Base-by-base conservation (phyloP, 2,797 vertebrate genomes). In the Diplodus sargus region DNA sequence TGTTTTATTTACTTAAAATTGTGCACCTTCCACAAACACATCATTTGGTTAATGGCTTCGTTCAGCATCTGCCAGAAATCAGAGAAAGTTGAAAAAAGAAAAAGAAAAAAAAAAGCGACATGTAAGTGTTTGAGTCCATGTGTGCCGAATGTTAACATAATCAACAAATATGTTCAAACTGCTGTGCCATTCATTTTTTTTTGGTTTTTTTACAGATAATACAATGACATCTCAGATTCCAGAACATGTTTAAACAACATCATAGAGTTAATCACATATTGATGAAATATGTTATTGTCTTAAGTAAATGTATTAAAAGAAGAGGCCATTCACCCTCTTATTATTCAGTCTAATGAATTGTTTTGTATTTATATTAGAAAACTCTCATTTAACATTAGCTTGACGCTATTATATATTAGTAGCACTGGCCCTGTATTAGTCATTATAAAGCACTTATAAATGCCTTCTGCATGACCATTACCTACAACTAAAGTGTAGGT, bases 31-130 rank as follows among this genome's bases (percentile, higher is more conserved):
- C 48, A 42, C n/a, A n/a, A 47, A 82, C 89, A 78, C 81, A 70
- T 62, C 76, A 91, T 90, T 81, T 90, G 86, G 90, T 91, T 90
- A 87, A 85, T 79, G 57, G 84, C 57, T 87, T 85, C 66, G 84
- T 91, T 91, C 70, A 67, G 76, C 84, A 82, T 83, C 81, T 85
- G 74, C 1, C 2, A 68, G 57, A 74, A 86, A 85, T 87, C 82
- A 78, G 49, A 68, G 48, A 43, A 43, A 56, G 51, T 39, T 11
- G 11, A 39, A 39, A 39, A 39, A 39, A 3, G 72, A 71, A 49
- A 49, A 17, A 42, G 25, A 78, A 14, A 66, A 25, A 3, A 25
- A 28, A 28, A 28, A 28, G 61, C 1, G 2, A 67, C 45, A 20
- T 42, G 47, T 54, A 48, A 15, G 73, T 13, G 11, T 81, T 81